Conservation (phyloP, 2,113 vertebrate genomes). For the Actenoides lindsayi region DNA sequence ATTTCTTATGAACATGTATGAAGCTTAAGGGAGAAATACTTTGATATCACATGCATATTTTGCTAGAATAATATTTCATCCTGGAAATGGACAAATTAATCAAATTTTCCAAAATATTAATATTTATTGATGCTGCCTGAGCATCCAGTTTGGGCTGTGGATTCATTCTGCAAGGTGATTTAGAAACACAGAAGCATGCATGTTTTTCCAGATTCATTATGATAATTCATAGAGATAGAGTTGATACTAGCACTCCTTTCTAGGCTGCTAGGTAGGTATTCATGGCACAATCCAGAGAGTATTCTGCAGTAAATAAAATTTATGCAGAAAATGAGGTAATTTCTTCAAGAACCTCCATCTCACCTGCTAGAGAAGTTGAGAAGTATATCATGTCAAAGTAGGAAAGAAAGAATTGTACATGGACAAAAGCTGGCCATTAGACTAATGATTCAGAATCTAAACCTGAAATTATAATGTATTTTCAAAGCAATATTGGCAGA, state of each 20-base stretch:
- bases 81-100: background rate
- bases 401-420: background rate
- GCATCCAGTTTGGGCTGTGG: background rate
- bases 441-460: background rate
- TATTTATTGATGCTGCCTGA: constrained; percentile 4
- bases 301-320: background rate
- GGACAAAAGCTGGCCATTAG: background rate
- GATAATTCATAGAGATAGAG: background rate
- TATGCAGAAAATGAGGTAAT: background rate
- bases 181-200: constrained; percentile 4
- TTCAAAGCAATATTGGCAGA: background rate
- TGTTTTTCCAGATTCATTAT: background rate
- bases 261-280: background rate
- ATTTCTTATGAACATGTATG: background rate
- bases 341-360: background rate
- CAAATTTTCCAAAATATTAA: constrained; percentile 25
- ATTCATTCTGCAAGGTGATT: background rate
- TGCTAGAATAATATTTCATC: background rate
- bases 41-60: background rate
- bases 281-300: background rate
- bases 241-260: background rate
- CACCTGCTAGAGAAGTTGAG: background rate
- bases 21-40: background rate
- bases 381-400: background rate
- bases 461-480: background rate